phyloP scores from a whole-genome alignment of 2,113 vertebrate species.

The Craseonycteris thonglongyai region DNA sequence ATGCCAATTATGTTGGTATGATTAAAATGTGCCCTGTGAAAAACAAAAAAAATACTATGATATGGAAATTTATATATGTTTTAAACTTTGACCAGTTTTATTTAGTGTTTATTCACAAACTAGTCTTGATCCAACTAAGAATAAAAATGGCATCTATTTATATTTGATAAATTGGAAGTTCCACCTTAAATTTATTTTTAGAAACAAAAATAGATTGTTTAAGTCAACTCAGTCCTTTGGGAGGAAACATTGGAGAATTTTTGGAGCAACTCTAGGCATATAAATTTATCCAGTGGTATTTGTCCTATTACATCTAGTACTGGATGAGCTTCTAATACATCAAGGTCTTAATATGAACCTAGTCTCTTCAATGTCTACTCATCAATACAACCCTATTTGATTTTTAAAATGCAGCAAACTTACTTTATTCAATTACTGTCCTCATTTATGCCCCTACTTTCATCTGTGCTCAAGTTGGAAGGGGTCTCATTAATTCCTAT shows the following conservation, averaged over 20 bases:
- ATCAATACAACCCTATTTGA: background rate
- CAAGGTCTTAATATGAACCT: background rate
- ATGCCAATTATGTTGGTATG: background rate
- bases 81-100: conserved; percentile 25
- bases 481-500: background rate
- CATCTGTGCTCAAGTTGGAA: background rate
- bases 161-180: background rate
- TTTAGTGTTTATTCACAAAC: background rate
- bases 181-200: background rate
- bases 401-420: conserved; percentile 26
- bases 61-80: background rate
- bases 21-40: background rate
- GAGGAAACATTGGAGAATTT: background rate
- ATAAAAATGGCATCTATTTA: background rate
- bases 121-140: background rate
- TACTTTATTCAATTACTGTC: background rate
- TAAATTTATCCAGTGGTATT: background rate
- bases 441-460: background rate
- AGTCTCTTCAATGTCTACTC: background rate
- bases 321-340: background rate
- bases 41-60: background rate
- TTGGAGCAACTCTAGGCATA: background rate
- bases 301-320: background rate
- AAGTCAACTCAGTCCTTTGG: background rate
- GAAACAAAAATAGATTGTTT: background rate